Conservation (phyloP, 2,888 invertebrate species). For the Athalia circularis region DNA sequence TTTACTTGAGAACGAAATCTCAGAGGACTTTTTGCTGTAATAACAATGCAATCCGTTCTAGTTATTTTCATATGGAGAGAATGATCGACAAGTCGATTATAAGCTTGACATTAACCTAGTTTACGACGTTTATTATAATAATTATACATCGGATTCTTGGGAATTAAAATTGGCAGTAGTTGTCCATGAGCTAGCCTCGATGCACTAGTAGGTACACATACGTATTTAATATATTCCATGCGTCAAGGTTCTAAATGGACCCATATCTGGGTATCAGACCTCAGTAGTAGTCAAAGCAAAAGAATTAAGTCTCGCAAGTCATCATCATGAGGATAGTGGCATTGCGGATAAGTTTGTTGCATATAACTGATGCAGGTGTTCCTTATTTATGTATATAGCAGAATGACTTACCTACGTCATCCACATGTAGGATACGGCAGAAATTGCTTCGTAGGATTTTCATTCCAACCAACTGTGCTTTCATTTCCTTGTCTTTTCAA, state of each 20-base stretch:
- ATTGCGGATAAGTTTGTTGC: no score
- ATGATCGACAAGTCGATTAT: background rate
- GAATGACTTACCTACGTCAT: no score
- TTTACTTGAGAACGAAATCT: no score
- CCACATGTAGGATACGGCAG: no score
- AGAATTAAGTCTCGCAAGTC: background rate
- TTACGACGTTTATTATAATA: background rate
- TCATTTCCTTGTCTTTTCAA: no score
- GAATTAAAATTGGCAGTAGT: constrained; percentile 23
- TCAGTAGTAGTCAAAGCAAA: background rate
- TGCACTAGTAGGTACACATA: background rate
- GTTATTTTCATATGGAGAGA: background rate
- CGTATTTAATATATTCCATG: background rate
- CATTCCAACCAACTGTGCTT: no score
- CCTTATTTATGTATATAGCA: no score
- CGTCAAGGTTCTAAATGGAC: background rate
- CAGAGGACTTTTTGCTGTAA: no score
- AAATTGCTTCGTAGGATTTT: no score
- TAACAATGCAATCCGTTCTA: background rate
- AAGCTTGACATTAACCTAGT: background rate
- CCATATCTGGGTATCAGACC: constrained; percentile 27
- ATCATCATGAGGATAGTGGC: no score
- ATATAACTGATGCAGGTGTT: no score
- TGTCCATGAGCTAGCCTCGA: constrained; percentile 26
- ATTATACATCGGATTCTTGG: background rate